phyloP scores from a whole-genome alignment of 2,113 vertebrate species.

The Nycticryphes semicollaris region DNA sequence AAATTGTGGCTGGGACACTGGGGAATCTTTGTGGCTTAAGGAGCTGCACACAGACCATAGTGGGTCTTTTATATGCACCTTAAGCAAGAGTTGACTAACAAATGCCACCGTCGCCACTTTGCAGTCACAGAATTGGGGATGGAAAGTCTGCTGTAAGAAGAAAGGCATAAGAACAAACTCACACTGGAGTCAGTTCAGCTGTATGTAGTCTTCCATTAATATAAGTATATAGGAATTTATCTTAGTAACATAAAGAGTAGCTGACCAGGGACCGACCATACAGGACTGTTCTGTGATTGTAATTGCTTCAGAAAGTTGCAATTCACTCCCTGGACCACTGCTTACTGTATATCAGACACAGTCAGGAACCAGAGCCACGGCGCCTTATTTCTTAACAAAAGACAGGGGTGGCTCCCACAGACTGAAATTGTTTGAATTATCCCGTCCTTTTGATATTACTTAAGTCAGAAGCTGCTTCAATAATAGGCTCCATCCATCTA shows the following conservation, averaged over 20 bases:
- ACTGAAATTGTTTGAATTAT: neutral
- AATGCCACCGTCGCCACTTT: accelerated
- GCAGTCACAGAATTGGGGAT: neutral
- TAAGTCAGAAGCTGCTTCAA: neutral
- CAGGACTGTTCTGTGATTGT: neutral
- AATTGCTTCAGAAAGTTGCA: neutral
- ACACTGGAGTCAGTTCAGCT: neutral
- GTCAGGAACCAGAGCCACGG: neutral
- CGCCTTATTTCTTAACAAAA: neutral
- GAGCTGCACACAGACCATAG: neutral
- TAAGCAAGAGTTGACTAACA: neutral
- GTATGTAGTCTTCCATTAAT: neutral
- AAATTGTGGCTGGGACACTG: neutral
- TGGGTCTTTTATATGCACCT: neutral
- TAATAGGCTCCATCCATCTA: neutral
- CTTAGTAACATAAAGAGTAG: neutral
- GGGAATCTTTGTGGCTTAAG: neutral
- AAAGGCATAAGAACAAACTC: neutral
- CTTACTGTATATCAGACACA: neutral
- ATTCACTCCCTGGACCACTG: neutral
- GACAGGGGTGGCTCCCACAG: neutral
- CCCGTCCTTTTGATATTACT: neutral
- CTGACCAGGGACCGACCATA: neutral
- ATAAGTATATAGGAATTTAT: neutral
- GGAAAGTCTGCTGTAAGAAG: neutral